A percentile compares a stretch with the other conserved stretches of the same genome.
Evolutionary conservation across 2,888 invertebrate genomes (phyloP).

Genomic region (Diarsia rubi): DNA sequence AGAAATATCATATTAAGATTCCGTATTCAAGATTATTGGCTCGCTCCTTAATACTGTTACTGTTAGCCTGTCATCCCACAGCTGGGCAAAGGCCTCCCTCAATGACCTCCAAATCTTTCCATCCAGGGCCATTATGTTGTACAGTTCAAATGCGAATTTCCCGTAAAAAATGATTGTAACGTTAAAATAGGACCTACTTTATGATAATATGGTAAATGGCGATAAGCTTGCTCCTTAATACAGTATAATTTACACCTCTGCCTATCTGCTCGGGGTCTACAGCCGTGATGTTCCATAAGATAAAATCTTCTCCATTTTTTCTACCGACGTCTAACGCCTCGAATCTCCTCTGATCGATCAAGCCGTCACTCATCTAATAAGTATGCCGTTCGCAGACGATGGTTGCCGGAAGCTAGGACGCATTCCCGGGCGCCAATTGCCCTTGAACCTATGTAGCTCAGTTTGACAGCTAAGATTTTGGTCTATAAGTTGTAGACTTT

Average conservation of each 20-base stretch:
- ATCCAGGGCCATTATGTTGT: no score
- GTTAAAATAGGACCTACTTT: no score
- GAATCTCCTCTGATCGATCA: conserved; percentile 62
- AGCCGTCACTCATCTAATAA: conserved; percentile 67
- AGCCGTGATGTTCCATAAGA: not conserved
- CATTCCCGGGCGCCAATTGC: conserved; percentile 80
- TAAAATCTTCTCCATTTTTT: conserved; percentile 1
- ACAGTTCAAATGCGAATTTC: no score
- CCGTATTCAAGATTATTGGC: not conserved
- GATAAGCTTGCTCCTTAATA: no score
- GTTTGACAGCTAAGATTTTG: conserved; percentile 70
- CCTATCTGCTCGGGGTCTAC: not conserved
- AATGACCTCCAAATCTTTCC: no score
- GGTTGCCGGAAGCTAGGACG: conserved; percentile 84
- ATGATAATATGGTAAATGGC: no score
- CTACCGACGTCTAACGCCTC: not conserved
- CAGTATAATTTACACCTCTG: not conserved
- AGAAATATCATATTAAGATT: not conserved
- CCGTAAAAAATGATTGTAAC: no score
- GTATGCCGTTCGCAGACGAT: conserved; percentile 74
- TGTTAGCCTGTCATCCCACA: no score
- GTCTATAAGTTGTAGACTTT: not conserved
- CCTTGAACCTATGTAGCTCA: conserved; percentile 81
- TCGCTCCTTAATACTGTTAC: no score
- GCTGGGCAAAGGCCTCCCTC: no score